Conservation (phyloP, 2,797 vertebrate genomes). For the Ataeniobius toweri region DNA sequence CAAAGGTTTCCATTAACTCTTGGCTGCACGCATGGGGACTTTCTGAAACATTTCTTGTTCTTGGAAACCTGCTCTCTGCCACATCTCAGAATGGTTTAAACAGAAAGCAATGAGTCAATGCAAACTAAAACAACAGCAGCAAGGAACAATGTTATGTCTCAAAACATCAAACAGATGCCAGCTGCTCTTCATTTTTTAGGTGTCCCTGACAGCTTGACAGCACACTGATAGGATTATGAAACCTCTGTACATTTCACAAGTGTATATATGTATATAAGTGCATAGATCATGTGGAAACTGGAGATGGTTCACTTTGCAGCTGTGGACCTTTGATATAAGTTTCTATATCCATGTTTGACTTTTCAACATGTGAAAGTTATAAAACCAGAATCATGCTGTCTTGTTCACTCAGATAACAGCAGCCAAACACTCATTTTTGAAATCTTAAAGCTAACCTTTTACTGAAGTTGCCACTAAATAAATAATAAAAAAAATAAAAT, state of each 20-base stretch:
- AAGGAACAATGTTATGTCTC: conserved; percentile 7
- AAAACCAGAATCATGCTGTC: conserved; percentile 17
- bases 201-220: conserved; percentile 31
- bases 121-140: conserved; percentile 11
- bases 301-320: conserved; percentile 40
- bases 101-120: conserved; percentile 28
- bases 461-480: not conserved
- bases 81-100: conserved; percentile 29
- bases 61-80: conserved; percentile 44
- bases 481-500: not conserved
- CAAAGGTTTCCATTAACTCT: conserved; percentile 68
- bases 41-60: conserved; percentile 57
- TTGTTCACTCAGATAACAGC: conserved; percentile 14
- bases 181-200: conserved; percentile 22
- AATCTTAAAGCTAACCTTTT: not conserved
- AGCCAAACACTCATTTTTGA: not conserved
- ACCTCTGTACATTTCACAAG: not conserved
- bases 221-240: conserved; percentile 21
- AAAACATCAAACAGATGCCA: conserved; percentile 19
- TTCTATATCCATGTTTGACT: conserved; percentile 34
- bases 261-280: conserved; percentile 2
- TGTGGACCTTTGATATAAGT: conserved; percentile 30
- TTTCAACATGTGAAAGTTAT: conserved; percentile 24
- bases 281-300: conserved; percentile 49
- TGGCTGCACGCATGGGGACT: conserved; percentile 67